Conservation (phyloP, 1,140 invertebrate genomes). For the Leguminivora glycinivorella region DNA sequence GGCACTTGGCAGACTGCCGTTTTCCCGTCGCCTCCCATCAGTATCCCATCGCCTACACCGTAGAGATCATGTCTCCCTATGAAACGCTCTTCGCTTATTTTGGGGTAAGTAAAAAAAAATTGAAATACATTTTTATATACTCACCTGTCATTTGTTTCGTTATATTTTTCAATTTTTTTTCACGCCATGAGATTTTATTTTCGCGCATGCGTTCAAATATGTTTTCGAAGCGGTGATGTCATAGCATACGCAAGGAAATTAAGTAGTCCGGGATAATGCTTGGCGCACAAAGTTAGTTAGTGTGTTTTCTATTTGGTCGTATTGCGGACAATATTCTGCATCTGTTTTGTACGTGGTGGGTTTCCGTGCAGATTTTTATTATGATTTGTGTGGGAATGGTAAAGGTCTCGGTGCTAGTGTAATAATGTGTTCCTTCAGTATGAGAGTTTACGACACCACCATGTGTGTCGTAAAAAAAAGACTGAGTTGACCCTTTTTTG, state of each 20-base stretch:
- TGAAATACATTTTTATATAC: not conserved
- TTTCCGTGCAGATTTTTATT: not conserved
- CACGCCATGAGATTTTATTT: not conserved
- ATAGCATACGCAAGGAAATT: not conserved
- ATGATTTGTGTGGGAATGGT: not conserved
- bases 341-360: not conserved
- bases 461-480: not conserved
- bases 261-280: not conserved
- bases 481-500: slow-evolving; percentile 3
- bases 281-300: not conserved
- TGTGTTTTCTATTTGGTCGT: not conserved
- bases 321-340: not conserved
- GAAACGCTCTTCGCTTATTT: slow-evolving; percentile 46
- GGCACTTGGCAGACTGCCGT: slow-evolving; percentile 55
- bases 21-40: slow-evolving; percentile 37
- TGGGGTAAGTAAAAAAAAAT: slow-evolving; percentile 45
- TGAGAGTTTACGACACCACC: not conserved
- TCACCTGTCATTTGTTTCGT: not conserved
- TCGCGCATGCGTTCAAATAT: slow-evolving; percentile 6
- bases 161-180: not conserved
- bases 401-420: not conserved
- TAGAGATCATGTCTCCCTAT: slow-evolving; percentile 50
- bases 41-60: slow-evolving; percentile 44
- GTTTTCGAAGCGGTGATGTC: slow-evolving; percentile 15
- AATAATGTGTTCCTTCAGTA: not conserved